A percentile compares a stretch with the other conserved stretches of the same genome.
These are phyloP conservation scores for Oophaga pumilio DNA, from an alignment of 2,113 vertebrate species.

Conservation along the genomic window DNA sequence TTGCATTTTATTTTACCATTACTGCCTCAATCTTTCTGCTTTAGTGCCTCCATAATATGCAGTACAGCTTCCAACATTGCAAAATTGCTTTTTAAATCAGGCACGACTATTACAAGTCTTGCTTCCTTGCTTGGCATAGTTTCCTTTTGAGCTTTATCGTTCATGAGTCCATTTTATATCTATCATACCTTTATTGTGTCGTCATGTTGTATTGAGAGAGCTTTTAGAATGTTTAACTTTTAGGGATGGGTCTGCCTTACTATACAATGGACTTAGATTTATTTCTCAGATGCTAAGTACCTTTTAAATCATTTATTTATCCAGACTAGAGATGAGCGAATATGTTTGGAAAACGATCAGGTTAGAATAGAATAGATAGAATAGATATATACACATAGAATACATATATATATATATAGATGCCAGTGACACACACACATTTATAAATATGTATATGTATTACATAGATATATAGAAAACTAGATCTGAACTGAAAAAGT, in stretches of 20 bases:
- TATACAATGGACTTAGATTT: constrained; percentile 41
- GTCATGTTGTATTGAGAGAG: constrained; percentile 39
- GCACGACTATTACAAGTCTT: constrained; percentile 30
- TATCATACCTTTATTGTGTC: constrained; percentile 44
- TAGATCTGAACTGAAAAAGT: no score
- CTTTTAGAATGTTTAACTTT: constrained; percentile 45
- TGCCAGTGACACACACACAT: no score
- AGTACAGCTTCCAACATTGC: background rate
- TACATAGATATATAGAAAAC: no score
- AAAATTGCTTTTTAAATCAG: constrained; percentile 50
- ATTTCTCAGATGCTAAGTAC: constrained; percentile 51
- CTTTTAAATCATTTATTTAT: constrained; percentile 54
- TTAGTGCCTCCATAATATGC: constrained; percentile 19
- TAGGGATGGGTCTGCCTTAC: constrained; percentile 16
- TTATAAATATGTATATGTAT: no score
- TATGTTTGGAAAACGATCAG: no score
- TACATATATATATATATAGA: no score
- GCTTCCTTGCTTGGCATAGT: constrained; percentile 11
- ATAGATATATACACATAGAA: no score
- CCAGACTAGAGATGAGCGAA: no score
- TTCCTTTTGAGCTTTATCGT: constrained; percentile 39
- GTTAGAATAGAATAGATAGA: no score
- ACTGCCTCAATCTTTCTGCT: background rate
- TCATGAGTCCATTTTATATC: constrained; percentile 41
- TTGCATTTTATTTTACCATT: background rate